phyloP scores from a whole-genome alignment of 2,888 invertebrate genomes.

The Brachyopa scutellaris region DNA sequence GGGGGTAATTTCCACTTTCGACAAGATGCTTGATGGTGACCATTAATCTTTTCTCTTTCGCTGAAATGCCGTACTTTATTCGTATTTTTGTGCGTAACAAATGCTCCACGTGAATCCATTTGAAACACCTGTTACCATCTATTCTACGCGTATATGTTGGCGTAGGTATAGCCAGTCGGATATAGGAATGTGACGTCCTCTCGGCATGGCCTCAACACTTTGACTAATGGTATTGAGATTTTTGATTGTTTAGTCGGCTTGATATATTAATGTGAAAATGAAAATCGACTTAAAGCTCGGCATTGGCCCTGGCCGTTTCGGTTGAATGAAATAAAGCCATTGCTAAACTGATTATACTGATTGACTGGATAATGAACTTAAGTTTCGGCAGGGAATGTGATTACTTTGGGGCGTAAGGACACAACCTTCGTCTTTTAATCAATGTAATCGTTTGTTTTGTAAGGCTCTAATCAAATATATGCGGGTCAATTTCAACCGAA shows the following conservation, averaged over 20 bases:
- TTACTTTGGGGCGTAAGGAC: background rate
- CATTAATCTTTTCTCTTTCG: slow-evolving; percentile 70
- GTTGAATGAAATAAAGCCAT: slow-evolving; percentile 33
- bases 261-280: slow-evolving; percentile 64
- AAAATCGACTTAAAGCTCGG: slow-evolving; percentile 50
- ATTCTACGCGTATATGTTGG: too few relatives aligned
- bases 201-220: slow-evolving; percentile 49
- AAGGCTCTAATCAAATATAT: too few relatives aligned
- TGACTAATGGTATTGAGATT: slow-evolving; percentile 67
- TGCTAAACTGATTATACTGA: slow-evolving; percentile 59
- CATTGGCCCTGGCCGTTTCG: slow-evolving; percentile 10
- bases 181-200: slow-evolving; percentile 36
- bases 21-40: slow-evolving; percentile 72
- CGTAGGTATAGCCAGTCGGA: background rate
- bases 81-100: slow-evolving; percentile 58
- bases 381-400: slow-evolving; percentile 20
- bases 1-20: slow-evolving; percentile 66
- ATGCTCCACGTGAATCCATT: slow-evolving; percentile 68
- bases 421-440: background rate
- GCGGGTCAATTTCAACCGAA: too few relatives aligned
- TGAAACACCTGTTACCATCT: slow-evolving; percentile 69
- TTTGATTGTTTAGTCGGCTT: slow-evolving; percentile 69
- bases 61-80: slow-evolving; percentile 58
- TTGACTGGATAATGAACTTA: slow-evolving; percentile 52
- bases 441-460: background rate